phyloP scores from a whole-genome alignment of 2,113 vertebrate species.

The Podilymbus podiceps region DNA sequence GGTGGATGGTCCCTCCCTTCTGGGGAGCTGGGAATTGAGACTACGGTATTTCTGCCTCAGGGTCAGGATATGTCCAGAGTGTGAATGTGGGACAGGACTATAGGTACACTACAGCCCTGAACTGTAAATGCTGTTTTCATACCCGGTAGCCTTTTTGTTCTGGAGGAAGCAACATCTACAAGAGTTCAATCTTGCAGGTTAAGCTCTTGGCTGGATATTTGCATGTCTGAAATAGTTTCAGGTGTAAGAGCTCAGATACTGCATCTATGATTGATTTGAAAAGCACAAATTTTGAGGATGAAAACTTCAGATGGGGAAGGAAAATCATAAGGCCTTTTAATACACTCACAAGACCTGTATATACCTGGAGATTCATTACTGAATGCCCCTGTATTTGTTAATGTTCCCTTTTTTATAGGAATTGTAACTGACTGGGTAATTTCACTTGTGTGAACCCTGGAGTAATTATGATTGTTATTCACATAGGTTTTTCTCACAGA shows the following conservation, averaged over 20 bases:
- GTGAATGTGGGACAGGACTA: background rate
- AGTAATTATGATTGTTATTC: background rate
- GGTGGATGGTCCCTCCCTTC: background rate
- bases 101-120: background rate
- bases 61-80: background rate
- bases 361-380: background rate
- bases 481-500: background rate
- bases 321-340: background rate
- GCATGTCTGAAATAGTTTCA: background rate
- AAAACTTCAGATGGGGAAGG: background rate
- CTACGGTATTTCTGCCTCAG: background rate
- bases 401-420: background rate
- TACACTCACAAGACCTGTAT: background rate
- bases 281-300: background rate
- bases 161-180: background rate
- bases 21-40: accelerated
- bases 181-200: background rate
- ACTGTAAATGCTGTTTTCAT: background rate
- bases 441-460: background rate
- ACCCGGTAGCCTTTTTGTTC: background rate
- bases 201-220: background rate
- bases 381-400: background rate
- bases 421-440: background rate
- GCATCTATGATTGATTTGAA: background rate
- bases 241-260: background rate